Conservation (phyloP, 2,797 vertebrate genomes). For the Chaetodon trifasciatus region DNA sequence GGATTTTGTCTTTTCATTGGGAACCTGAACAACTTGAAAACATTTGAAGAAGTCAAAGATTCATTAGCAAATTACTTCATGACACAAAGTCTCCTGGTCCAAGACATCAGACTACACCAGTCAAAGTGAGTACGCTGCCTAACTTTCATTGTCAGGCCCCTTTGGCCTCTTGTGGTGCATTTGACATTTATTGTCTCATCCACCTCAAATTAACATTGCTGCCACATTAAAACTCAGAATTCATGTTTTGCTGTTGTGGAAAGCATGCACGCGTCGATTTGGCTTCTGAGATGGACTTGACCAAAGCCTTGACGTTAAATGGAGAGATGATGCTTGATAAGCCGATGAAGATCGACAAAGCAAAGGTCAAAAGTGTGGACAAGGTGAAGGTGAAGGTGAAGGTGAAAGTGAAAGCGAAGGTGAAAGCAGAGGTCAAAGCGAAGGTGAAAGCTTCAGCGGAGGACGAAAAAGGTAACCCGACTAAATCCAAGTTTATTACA, state of each 20-base stretch:
- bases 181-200: neutral
- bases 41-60: constrained; percentile 87
- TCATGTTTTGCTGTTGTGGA: constrained; percentile 75
- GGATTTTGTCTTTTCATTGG: constrained; percentile 89
- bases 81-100: constrained; percentile 88
- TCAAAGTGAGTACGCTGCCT: constrained; percentile 84
- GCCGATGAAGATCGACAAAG: constrained; percentile 90
- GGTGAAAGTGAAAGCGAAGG: no score
- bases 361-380: constrained; percentile 79
- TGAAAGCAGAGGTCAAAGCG: constrained; percentile 85
- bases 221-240: neutral
- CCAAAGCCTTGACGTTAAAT: constrained; percentile 90
- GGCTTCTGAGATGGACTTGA: constrained; percentile 89
- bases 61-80: constrained; percentile 88
- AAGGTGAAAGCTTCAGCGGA: constrained; percentile 71
- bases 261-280: constrained; percentile 93
- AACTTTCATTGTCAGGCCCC: neutral
- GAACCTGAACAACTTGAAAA: constrained; percentile 88
- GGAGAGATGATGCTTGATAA: constrained; percentile 90
- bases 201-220: neutral
- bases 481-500: neutral
- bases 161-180: neutral
- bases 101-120: constrained; percentile 88
- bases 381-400: constrained; percentile 65
- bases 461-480: constrained; percentile 86